Evolutionary conservation across 2,113 vertebrate genomes (phyloP).

Genomic region (Fukomys damarensis): DNA sequence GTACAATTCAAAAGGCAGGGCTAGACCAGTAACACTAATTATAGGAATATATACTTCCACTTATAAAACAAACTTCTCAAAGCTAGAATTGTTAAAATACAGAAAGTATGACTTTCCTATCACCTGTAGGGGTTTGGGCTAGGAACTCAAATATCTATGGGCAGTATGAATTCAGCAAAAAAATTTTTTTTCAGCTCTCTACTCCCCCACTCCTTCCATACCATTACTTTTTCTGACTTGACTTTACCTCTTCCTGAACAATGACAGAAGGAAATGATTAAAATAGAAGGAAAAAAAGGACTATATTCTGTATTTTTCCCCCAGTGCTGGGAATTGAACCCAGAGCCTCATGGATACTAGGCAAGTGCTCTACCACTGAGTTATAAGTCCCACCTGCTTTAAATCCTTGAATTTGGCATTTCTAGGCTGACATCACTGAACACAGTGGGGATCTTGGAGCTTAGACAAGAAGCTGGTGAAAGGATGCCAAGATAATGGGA

Average conservation of each 20-base stretch:
- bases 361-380: not conserved
- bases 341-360: not conserved
- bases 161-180: not conserved
- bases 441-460: not conserved
- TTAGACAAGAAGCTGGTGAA: not conserved
- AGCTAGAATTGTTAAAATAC: not conserved
- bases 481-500: not conserved
- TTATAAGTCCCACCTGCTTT: not conserved
- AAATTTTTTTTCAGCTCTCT: not conserved
- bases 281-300: not conserved
- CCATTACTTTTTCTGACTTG: not conserved
- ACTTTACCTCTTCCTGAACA: not conserved
- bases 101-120: constrained; percentile 2
- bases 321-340: not conserved
- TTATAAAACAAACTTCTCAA: not conserved
- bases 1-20: not conserved
- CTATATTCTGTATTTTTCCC: not conserved
- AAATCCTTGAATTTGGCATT: not conserved
- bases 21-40: not conserved
- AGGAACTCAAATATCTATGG: not conserved
- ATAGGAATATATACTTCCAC: not conserved
- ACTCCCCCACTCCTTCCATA: too few relatives aligned
- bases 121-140: not conserved
- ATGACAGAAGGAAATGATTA: not conserved
- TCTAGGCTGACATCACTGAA: not conserved